Conservation (phyloP, 2,113 vertebrate species). For the Morone saxatilis region DNA sequence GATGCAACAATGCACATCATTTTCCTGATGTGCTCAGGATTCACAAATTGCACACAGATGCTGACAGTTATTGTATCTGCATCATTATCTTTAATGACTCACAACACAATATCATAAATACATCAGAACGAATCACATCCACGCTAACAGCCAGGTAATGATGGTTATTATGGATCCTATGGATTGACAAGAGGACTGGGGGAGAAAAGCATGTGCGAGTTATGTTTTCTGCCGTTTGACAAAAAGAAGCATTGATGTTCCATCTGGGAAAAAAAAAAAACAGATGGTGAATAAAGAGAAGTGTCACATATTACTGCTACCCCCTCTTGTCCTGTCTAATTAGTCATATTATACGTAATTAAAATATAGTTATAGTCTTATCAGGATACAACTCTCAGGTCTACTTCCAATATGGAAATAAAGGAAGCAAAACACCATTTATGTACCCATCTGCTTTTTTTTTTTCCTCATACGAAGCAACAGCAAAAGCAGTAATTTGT, state of each 20-base stretch:
- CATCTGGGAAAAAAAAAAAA: constrained; percentile 26
- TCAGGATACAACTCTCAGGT: constrained; percentile 55
- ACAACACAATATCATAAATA: constrained; percentile 56
- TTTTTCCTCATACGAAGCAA: constrained; percentile 10
- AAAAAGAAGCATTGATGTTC: constrained; percentile 62
- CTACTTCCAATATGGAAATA: constrained; percentile 51
- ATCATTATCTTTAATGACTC: constrained; percentile 55
- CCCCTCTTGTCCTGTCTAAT: constrained; percentile 67
- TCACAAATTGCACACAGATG: constrained; percentile 1
- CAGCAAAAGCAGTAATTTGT: constrained; percentile 68
- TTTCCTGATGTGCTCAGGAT: constrained; percentile 5
- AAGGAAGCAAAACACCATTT: constrained; percentile 57
- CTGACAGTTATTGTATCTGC: constrained; percentile 35
- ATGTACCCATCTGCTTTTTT: constrained; percentile 52
- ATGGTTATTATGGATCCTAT: constrained; percentile 60
- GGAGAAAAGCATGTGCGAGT: not conserved
- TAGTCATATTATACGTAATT: constrained; percentile 67
- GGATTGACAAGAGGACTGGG: constrained; percentile 16
- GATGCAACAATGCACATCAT: constrained; percentile 23
- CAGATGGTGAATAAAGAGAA: constrained; percentile 49
- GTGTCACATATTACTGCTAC: constrained; percentile 32
- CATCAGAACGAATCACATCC: constrained; percentile 46
- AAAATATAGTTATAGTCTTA: constrained; percentile 58
- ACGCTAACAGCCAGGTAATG: constrained; percentile 58
- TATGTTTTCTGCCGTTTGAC: constrained; percentile 38